These are phyloP conservation scores for Ceratosolen solmsi DNA, from an alignment of 1,140 invertebrate genomes.

Conservation along the genomic window DNA sequence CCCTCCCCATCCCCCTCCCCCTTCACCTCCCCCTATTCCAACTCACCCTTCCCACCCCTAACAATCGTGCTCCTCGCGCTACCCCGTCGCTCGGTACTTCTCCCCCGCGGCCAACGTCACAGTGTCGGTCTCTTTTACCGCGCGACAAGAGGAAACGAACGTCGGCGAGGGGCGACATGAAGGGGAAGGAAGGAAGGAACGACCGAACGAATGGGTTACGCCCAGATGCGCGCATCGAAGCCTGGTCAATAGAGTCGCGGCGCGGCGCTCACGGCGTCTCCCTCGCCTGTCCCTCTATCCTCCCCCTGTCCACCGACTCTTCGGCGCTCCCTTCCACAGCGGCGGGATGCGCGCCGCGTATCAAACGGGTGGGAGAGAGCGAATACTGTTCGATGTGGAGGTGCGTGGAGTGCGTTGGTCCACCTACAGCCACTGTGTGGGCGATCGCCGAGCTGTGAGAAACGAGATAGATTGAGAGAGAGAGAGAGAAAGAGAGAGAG, in stretches of 20 bases:
- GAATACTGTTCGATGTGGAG: slow-evolving; percentile 58
- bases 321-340: slow-evolving; percentile 49
- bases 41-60: too few relatives aligned
- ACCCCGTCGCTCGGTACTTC: not conserved
- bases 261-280: slow-evolving; percentile 50
- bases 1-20: too few relatives aligned
- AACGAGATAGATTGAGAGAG: too few relatives aligned
- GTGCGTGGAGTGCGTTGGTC: slow-evolving; percentile 69
- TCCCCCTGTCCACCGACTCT: slow-evolving; percentile 35
- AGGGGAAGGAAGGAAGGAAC: slow-evolving; percentile 54
- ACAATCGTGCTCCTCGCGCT: not conserved
- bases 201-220: slow-evolving; percentile 72
- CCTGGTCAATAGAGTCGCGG: slow-evolving; percentile 71
- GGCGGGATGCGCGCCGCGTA: slow-evolving; percentile 53
- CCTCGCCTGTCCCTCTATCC: slow-evolving; percentile 44
- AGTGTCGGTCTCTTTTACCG: slow-evolving; percentile 53
- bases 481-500: slow-evolving; percentile 46
- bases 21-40: too few relatives aligned
- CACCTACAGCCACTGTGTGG: slow-evolving; percentile 66
- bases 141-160: slow-evolving; percentile 16
- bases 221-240: slow-evolving; percentile 75
- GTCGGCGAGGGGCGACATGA: slow-evolving; percentile 42
- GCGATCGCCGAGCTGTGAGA: slow-evolving; percentile 56
- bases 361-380: slow-evolving; percentile 51
- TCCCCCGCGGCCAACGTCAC: slow-evolving; percentile 35